Base-by-base conservation (phyloP, 2,888 invertebrate species). In the Andrena camellia region DNA sequence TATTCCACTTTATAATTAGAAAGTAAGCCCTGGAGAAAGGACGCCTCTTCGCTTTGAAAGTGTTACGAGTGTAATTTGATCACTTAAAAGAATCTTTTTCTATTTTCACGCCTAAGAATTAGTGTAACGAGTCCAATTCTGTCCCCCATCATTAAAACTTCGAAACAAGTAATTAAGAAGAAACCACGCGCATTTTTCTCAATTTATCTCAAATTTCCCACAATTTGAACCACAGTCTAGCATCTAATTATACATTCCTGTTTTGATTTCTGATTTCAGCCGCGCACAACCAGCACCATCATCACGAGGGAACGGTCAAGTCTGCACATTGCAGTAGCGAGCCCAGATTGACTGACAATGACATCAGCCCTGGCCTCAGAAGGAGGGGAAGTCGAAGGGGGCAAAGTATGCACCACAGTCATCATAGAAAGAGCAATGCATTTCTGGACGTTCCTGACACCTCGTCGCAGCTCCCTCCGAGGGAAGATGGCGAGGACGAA, bases 401-500 rank as follows among this genome's bases (percentile, higher is more conserved):
- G 52, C 94, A 96, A 88, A 92, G 90, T 85, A 94, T 92, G 93
- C 94, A 90, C 88, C 94, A 90, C 78, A 89, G 95, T 93, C 96
- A 95, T 90, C 96, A 96, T 8, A 95, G 97, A 73, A 96, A 97
- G 92, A 96, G 96, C 87, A 96, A 96, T 85, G 96, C 97, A 66
- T 97, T 97, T 94, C 95, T 97, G 83, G 97, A 97, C 92, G 97
- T 97, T 31, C 97, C 97, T 0, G 95, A 95, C 86, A 92, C 93
- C 73, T 95, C 94, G 72, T 92, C 94, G 0, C 95, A 95, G 59
- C 95, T 95, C 66, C 96, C 96, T 83, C 96, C 96, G 72, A 97
- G 97, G 91, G 98, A 98, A 94, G 95, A 96, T 33, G 96, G 96
- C 85, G 97, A 97, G 72, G 97, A 98, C 91, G 98, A 98, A 91